Evolutionary conservation across 2,113 vertebrate genomes (phyloP), one percentile per base, ranked within the genome.

Genomic region (Ptyas mucosa): DNA sequence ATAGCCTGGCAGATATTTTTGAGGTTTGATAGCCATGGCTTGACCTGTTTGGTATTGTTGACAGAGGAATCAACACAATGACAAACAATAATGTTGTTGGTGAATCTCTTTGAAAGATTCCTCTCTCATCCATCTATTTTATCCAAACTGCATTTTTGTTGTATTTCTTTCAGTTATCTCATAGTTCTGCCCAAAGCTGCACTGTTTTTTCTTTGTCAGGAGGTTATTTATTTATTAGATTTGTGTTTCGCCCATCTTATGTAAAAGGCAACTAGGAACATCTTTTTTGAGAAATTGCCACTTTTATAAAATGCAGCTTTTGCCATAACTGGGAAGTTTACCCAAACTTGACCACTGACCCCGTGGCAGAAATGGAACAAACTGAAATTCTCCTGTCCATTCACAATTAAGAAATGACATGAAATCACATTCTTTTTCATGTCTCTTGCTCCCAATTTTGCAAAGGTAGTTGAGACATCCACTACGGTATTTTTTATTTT

Each of bases 351-450:
- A 11, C 24, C 8, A n/a, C 2, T 20, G 14, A 75, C 57, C 7
- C 46, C 69, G 11, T 52, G 86, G 51, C 24, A 46, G 34, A 26
- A 85, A 85, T 85, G 26, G 61, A 89, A 89, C 6, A 24, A 52
- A 29, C 51, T 55, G 20, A 34, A 3, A 20, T 34, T 64, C 11
- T 51, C 21, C 18, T 39, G 26, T n/a, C 29, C 12, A 12, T 58
- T 86, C 20, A 20, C 2, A 91, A 64, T 51, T 75, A 49, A 4
- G 52, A 24, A 64, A 64, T 64, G 58, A 29, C 29, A 64, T 64
- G 58, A 29, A 24, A 7, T 4, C 0, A 0, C 34, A 55, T 15
- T 0, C 0, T 0, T 86, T 87, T 86, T 53, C 0, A 0, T 18
- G n/a, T 18, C 14, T 5, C 49, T 46, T 75, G n/a, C 57, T n/a